phyloP scores from a whole-genome alignment of 2,113 vertebrate genomes.

The Neogobius melanostomus region DNA sequence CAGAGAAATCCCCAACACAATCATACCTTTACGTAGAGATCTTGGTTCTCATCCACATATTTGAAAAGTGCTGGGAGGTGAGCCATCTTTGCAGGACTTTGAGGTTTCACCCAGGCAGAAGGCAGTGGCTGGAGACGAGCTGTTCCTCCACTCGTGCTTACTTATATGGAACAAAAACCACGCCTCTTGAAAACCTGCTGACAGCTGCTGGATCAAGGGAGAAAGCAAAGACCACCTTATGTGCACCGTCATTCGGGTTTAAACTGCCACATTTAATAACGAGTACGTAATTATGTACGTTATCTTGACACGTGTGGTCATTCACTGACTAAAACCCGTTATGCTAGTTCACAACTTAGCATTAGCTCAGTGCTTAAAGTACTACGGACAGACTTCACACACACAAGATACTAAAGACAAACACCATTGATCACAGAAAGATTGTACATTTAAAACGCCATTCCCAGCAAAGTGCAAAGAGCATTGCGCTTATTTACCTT shows the following conservation, averaged over 20 bases:
- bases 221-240: background rate
- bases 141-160: background rate
- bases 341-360: background rate
- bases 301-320: no score
- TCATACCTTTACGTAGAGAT: constrained; percentile 86
- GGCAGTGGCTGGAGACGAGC: background rate
- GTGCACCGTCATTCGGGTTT: background rate
- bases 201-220: constrained; percentile 12
- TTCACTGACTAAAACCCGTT: no score
- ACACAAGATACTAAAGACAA: background rate
- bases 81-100: constrained; percentile 78
- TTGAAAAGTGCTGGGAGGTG: constrained; percentile 82
- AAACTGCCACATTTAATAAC: no score
- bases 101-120: constrained; percentile 34
- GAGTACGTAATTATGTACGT: no score
- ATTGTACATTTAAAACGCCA: no score
- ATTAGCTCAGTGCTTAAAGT: constrained; percentile 1
- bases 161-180: constrained; percentile 38
- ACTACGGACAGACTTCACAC: background rate
- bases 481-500: background rate
- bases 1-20: background rate
- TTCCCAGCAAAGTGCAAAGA: background rate
- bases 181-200: constrained; percentile 46
- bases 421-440: background rate
- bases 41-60: constrained; percentile 90